Percentiles rank a stretch among this genome's conserved stretches.
These are phyloP conservation scores for Drosophila mauritiana DNA, from an alignment of 1,140 invertebrate species.

Conservation along the genomic window DNA sequence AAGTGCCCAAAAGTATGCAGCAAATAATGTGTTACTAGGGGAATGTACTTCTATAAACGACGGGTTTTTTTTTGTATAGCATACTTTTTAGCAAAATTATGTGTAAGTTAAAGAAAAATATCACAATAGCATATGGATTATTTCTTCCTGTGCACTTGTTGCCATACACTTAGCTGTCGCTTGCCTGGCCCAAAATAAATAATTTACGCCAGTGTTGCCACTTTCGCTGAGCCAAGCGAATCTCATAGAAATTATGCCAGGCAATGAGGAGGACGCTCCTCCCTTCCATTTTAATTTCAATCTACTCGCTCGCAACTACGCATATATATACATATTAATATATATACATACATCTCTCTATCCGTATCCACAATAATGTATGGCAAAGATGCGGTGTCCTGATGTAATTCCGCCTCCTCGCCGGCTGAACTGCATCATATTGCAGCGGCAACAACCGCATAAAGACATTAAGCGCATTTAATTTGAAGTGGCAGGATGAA, in stretches of 20 bases:
- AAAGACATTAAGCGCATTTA: constrained; percentile 51
- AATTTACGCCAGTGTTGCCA: constrained; percentile 60
- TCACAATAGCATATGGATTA: background rate
- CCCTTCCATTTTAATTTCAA: constrained; percentile 73
- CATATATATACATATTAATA: background rate
- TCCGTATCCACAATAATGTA: constrained; percentile 16
- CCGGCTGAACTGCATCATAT: constrained; percentile 28
- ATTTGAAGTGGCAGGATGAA: constrained; percentile 29
- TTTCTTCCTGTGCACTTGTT: constrained; percentile 10
- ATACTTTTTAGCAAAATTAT: background rate
- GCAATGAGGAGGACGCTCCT: constrained; percentile 27
- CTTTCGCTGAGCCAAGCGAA: constrained; percentile 73
- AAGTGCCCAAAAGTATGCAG: no score
- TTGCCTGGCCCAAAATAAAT: constrained; percentile 70
- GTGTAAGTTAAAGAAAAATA: background rate
- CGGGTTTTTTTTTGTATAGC: no score
- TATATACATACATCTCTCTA: constrained; percentile 1
- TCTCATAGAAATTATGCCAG: constrained; percentile 70
- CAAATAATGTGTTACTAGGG: no score
- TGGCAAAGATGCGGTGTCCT: constrained; percentile 34
- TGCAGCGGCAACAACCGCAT: constrained; percentile 27
- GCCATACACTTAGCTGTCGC: constrained; percentile 22
- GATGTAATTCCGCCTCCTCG: constrained; percentile 62
- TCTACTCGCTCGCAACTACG: constrained; percentile 60
- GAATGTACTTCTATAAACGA: no score